Conservation (phyloP, 2,888 invertebrate genomes). For the Malachius bipustulatus region DNA sequence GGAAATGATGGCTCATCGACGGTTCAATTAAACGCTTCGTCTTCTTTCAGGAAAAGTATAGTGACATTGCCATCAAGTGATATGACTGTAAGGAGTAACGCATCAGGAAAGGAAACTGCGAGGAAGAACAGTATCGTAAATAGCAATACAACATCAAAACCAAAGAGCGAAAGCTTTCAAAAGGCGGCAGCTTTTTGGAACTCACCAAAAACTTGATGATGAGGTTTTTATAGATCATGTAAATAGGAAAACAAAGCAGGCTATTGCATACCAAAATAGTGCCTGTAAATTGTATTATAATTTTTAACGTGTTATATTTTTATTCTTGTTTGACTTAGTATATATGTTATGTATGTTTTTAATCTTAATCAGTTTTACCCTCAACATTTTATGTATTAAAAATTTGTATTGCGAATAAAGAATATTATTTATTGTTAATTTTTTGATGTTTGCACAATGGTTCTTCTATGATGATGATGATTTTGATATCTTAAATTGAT, state of each 20-base stretch:
- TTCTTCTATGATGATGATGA: too few species aligned
- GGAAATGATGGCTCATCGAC: slow-evolving; percentile 23
- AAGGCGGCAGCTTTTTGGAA: slow-evolving; percentile 37
- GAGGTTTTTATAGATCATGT: not conserved
- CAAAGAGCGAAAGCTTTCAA: slow-evolving; percentile 33
- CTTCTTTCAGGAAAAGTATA: slow-evolving; percentile 37
- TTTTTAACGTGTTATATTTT: slow-evolving; percentile 11
- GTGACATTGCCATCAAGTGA: slow-evolving; percentile 36
- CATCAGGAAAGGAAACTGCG: slow-evolving; percentile 7
- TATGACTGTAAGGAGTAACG: slow-evolving; percentile 20
- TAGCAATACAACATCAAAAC: slow-evolving; percentile 22
- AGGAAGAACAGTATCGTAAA: slow-evolving; percentile 2
- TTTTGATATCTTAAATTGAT: too few species aligned
- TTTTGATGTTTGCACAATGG: too few species aligned
- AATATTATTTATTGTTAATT: too few species aligned
- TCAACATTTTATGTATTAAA: too few species aligned
- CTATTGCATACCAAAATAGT: slow-evolving; percentile 17
- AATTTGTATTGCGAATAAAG: too few species aligned
- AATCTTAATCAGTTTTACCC: slow-evolving; percentile 12
- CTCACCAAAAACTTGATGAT: slow-evolving; percentile 25
- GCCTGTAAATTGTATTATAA: slow-evolving; percentile 22
- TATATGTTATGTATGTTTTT: not conserved
- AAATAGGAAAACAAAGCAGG: too few species aligned
- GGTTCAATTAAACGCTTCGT: slow-evolving; percentile 36
- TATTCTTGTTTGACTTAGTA: not conserved